Evolutionary conservation across 1,140 invertebrate genomes (phyloP), one percentile per base, ranked within the genome.

Genomic region (Brachionus calyciflorus): DNA sequence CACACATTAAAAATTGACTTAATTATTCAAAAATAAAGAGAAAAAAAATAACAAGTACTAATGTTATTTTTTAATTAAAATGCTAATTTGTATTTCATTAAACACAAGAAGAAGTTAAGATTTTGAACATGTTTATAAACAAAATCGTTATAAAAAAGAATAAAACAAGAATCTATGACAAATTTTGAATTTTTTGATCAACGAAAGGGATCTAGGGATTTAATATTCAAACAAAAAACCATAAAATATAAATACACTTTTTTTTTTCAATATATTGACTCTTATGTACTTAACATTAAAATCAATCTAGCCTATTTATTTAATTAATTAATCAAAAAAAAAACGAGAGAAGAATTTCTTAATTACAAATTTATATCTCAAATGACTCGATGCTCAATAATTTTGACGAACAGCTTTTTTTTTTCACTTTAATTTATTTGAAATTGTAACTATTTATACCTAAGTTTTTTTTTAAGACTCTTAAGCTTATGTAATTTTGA

Each of bases 61-160:
- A 44, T 65, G 60, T 65, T 65, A 44, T 65, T 65, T 65, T 65
- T 65, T 65, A 65, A 65, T 65, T 65, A 65, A 65, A 65, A 65
- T 65, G 60, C 60, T 65, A 65, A 65, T 65, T 65, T 65, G 21
- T 24, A 44, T 44, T 65, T 26, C 19, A 21, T 44, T 41, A 21
- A 44, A 65, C 40, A 65, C 30, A 9, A 14, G 21, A 63, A 19
- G n/a, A 17, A 33, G 57, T 37, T 37, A 37, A 37, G 33, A 7
- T 63, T 63, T 60, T 63, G 21, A 60, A 63, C 17, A 63, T 5
- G 21, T 63, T 63, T 63, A 63, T 33, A 63, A 55, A 55, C 53
- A 55, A 55, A 55, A 28, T 55, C 33, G 53, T 55, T 28, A 55
- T 55, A n/a, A n/a, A n/a, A n/a, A n/a, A n/a, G n/a, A n/a, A n/a